Evolutionary conservation across 2,113 vertebrate species (phyloP).

Genomic region (Brienomyrus longianalis): DNA sequence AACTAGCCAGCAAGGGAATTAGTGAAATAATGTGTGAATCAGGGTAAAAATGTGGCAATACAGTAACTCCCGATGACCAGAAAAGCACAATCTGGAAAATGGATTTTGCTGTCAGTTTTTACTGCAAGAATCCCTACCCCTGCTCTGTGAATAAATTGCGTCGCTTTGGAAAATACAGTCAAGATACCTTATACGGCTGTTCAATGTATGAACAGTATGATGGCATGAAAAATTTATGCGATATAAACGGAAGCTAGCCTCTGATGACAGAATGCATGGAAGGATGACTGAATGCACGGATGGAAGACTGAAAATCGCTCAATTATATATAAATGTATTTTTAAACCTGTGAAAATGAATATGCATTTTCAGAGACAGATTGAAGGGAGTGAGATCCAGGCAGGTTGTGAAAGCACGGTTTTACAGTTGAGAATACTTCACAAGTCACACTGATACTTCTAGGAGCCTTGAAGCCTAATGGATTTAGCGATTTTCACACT

Average conservation of each 20-base stretch:
- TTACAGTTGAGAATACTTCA: conserved; percentile 8
- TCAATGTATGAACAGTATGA: not conserved
- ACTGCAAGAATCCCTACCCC: not conserved
- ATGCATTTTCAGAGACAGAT: not conserved
- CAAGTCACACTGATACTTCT: not conserved
- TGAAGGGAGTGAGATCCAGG: not conserved
- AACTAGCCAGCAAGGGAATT: not conserved
- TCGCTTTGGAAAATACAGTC: not conserved
- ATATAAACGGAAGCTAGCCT: not conserved
- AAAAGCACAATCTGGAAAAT: not conserved
- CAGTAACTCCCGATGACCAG: not conserved
- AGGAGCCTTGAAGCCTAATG: not conserved
- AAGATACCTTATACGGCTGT: not conserved
- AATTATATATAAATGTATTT: not conserved
- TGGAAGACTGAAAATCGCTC: not conserved
- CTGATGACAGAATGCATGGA: not conserved
- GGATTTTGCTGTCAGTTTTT: not conserved
- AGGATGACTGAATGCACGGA: not conserved
- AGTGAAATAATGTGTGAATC: not conserved
- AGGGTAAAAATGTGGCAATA: not conserved
- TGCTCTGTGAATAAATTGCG: not conserved
- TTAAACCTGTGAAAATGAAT: not conserved
- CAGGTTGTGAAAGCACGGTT: not conserved
- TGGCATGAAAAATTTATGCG: not conserved
- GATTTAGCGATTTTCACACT: conserved; percentile 23